Evolutionary conservation across 1,140 invertebrate species (phyloP), one percentile per base, ranked within the genome.

Genomic region (Himalopsyche phryganea): DNA sequence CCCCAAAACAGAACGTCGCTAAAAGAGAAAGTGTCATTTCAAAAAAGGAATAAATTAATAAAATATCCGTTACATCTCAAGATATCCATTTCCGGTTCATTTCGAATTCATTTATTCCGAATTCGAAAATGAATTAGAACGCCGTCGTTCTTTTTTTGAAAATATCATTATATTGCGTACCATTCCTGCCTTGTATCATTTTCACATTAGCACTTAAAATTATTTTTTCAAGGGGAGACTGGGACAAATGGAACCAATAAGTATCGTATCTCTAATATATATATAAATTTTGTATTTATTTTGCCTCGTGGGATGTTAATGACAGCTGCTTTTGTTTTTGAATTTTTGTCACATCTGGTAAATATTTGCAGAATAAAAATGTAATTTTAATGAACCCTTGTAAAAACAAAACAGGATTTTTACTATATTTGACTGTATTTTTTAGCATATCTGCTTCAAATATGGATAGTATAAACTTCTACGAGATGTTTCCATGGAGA

Each of bases 31-130:
- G 20, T 10, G 28, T 7, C 6, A 6, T n/a, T 11, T 9, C 11
- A 48, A 48, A 20, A 28, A 23, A 13, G 46, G 17, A 48, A 48
- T 33, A 48, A 20, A 48, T 2, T 48, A 48, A 32, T 32, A 15
- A 32, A 48, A 48, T 48, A 48, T 48, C 32, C 46, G 32, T 48
- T 20, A 32, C 56, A 58, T 52, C 58, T 60, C 50, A 50, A 55
- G 50, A 47, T 49, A 55, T 54, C 58, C 50, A 48, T 60, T 60
- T 60, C 46, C 58, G 50, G 15, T 33, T 42, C 46, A 45, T 60
- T 60, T 60, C 58, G 51, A 40, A 50, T 50, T 60, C 51, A 60
- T 60, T 60, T 60, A 60, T 60, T 55, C 58, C 51, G 45, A 60
- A 55, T 60, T 55, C 46, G 51, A 60, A 60, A 60, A 60, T 46